Conservation (phyloP, 2,113 vertebrate species). For the Sorex fumeus region DNA sequence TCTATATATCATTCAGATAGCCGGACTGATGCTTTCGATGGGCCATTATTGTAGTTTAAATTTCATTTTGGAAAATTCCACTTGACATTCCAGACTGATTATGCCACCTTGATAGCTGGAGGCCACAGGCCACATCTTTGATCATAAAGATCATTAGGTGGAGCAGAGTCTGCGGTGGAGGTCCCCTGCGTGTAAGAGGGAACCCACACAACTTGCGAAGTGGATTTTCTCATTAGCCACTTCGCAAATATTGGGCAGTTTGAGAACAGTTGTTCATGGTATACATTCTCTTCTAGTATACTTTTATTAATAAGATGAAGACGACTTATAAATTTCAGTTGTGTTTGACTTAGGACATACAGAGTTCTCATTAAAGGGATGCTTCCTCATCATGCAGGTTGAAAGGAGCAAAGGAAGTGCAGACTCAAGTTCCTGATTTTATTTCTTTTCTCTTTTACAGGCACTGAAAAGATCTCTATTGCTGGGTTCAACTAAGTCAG, state of each 20-base stretch:
- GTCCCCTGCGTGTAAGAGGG: neutral
- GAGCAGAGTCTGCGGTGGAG: conserved; percentile 49
- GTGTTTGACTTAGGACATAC: conserved; percentile 80
- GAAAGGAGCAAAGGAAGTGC: conserved; percentile 53
- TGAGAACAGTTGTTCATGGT: neutral
- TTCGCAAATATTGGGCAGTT: no score
- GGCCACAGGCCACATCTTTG: conserved; percentile 79
- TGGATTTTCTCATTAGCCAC: neutral
- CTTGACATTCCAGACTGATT: conserved; percentile 84
- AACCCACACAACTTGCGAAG: conserved; percentile 49
- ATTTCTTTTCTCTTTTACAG: conserved; percentile 49
- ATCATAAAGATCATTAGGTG: conserved; percentile 86
- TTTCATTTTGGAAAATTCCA: conserved; percentile 86
- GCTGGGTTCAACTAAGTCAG: conserved; percentile 38
- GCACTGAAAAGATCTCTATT: conserved; percentile 21
- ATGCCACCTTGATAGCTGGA: conserved; percentile 79
- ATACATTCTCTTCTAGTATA: conserved; percentile 58
- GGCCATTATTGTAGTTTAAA: conserved; percentile 86
- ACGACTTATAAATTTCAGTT: conserved; percentile 74
- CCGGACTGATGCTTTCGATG: conserved; percentile 87
- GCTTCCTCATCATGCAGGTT: conserved; percentile 1
- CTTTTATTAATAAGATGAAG: conserved; percentile 71
- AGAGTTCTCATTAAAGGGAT: conserved; percentile 46
- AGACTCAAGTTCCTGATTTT: conserved; percentile 73
- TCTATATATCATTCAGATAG: conserved; percentile 81